These are phyloP conservation scores for Psylliodes chrysocephalus DNA, from an alignment of 2,888 invertebrate species.

Conservation along the genomic window DNA sequence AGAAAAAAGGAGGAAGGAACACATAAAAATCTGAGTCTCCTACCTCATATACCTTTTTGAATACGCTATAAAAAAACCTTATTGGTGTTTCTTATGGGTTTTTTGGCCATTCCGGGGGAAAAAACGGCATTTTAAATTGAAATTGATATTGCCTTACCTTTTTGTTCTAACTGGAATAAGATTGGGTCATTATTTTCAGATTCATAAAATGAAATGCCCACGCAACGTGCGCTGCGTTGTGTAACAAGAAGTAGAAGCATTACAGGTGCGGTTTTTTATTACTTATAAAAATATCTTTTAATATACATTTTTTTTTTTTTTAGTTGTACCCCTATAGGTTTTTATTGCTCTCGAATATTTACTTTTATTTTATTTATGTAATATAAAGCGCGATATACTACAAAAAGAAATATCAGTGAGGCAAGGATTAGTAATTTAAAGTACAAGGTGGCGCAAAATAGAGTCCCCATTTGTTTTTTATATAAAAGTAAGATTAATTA, in stretches of 20 bases:
- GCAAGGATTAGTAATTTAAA: too few relatives aligned
- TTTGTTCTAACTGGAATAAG: constrained; percentile 31
- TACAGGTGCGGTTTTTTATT: neutral
- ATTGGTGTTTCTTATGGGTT: constrained; percentile 36
- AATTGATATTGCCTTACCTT: constrained; percentile 46
- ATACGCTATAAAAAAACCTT: constrained; percentile 34
- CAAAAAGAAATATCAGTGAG: too few relatives aligned
- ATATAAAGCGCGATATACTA: too few relatives aligned
- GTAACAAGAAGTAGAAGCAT: neutral
- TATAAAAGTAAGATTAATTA: too few relatives aligned
- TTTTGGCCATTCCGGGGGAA: constrained; percentile 20
- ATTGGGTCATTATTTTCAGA: constrained; percentile 33
- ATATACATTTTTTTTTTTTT: too few relatives aligned
- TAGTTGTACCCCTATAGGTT: too few relatives aligned
- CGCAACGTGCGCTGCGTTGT: neutral
- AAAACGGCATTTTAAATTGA: constrained; percentile 41
- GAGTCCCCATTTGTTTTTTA: too few relatives aligned
- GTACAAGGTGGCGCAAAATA: too few relatives aligned
- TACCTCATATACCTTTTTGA: constrained; percentile 25
- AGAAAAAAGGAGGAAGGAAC: neutral
- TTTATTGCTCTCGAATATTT: too few relatives aligned
- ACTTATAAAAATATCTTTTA: too few relatives aligned
- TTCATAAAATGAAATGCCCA: constrained; percentile 23
- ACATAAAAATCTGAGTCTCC: constrained; percentile 12
- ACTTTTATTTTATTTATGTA: too few relatives aligned